These are phyloP conservation scores for Lophochroa leadbeateri DNA, from an alignment of 2,113 vertebrate species.

Conservation along the genomic window DNA sequence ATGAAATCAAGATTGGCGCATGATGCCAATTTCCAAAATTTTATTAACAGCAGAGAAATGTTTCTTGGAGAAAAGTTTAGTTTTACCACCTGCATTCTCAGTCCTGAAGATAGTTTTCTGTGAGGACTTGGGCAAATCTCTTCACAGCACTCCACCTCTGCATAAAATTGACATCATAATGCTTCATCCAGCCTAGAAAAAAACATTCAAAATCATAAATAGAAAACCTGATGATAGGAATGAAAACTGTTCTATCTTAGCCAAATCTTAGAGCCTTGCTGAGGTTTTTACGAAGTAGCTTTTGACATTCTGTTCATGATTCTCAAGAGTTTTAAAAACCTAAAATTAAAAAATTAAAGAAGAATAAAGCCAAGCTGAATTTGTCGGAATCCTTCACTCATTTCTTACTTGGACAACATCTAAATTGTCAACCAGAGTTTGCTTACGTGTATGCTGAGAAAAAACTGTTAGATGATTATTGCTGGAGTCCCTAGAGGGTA, in stretches of 20 bases:
- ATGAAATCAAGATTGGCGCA: constrained; percentile 32
- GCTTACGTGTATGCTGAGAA: not conserved
- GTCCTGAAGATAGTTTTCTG: not conserved
- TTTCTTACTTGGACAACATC: not conserved
- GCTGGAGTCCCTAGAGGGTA: not conserved
- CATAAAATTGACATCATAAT: not conserved
- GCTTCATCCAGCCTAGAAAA: not conserved
- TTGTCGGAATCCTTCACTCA: not conserved
- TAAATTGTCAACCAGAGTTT: not conserved
- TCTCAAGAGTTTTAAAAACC: not conserved
- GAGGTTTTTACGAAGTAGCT: not conserved
- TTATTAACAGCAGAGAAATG: not conserved
- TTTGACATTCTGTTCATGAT: not conserved
- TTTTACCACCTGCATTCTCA: constrained; percentile 34
- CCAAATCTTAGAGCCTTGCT: not conserved
- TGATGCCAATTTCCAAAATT: constrained; percentile 30
- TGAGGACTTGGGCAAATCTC: not conserved
- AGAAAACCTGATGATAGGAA: not conserved
- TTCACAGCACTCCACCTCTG: not conserved
- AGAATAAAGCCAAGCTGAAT: not conserved
- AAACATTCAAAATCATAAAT: not conserved
- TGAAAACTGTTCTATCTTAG: not conserved
- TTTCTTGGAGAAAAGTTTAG: constrained; percentile 7
- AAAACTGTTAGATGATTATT: not conserved
- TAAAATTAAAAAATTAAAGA: not conserved